phyloP scores from a whole-genome alignment of 2,797 vertebrate species.

The Sphenodon punctatus region DNA sequence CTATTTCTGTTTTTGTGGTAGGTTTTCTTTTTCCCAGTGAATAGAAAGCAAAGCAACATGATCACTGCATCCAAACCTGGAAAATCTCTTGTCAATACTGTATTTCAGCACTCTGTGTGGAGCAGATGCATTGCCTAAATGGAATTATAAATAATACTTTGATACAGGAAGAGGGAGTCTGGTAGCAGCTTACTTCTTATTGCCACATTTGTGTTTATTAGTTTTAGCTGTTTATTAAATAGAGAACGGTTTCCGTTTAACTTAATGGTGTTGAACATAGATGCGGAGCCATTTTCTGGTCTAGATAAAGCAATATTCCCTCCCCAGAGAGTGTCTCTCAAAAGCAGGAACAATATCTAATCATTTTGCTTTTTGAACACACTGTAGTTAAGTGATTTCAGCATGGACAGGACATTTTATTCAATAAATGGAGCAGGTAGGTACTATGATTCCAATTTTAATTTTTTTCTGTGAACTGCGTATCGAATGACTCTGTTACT shows the following conservation, averaged over 20 bases:
- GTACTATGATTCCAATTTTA: slow-evolving; percentile 23
- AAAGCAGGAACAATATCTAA: slow-evolving; percentile 40
- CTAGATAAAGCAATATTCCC: slow-evolving; percentile 21
- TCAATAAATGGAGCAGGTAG: slow-evolving; percentile 30
- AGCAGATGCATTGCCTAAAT: slow-evolving; percentile 8
- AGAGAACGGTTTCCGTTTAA: slow-evolving; percentile 48
- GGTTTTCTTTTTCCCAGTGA: not conserved
- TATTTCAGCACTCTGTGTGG: not conserved
- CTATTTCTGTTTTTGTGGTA: not conserved
- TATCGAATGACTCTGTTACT: slow-evolving; percentile 4
- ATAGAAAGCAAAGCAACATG: slow-evolving; percentile 28
- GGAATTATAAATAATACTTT: slow-evolving; percentile 43
- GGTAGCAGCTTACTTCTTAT: slow-evolving; percentile 29
- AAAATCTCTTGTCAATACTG: slow-evolving; percentile 26
- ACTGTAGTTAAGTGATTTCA: not conserved
- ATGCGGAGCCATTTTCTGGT: slow-evolving; percentile 12
- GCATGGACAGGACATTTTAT: slow-evolving; percentile 39
- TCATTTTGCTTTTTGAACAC: slow-evolving; percentile 35
- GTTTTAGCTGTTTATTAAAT: slow-evolving; percentile 44
- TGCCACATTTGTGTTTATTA: slow-evolving; percentile 24
- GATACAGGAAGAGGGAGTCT: slow-evolving; percentile 31
- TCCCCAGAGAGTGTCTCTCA: slow-evolving; percentile 18
- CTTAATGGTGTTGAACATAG: slow-evolving; percentile 11
- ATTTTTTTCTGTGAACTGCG: slow-evolving; percentile 13
- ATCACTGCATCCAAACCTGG: not conserved